These are phyloP conservation scores for Microtus agrestis DNA, from an alignment of 2,797 vertebrate species.

Conservation along the genomic window DNA sequence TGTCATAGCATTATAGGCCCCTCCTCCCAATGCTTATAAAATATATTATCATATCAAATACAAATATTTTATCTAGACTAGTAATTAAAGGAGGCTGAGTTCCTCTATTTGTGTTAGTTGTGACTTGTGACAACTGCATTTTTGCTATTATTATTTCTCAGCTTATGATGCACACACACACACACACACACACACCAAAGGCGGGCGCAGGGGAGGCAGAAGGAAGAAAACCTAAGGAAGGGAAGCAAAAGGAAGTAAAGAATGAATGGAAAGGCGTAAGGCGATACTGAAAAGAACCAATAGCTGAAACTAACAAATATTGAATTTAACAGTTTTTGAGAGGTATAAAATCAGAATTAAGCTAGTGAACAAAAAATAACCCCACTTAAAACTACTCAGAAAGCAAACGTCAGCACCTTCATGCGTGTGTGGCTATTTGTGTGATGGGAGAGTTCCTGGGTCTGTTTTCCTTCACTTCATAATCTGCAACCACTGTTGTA, in stretches of 20 bases:
- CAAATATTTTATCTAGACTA: background rate
- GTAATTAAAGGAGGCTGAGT: background rate
- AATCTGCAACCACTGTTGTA: background rate
- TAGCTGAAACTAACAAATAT: background rate
- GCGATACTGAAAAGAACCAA: background rate
- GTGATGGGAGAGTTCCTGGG: background rate
- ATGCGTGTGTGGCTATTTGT: background rate
- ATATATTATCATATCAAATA: background rate
- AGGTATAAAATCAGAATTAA: background rate
- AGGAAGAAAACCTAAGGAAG: background rate
- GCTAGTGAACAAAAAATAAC: background rate
- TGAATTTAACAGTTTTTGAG: background rate
- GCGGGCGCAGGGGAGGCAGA: background rate
- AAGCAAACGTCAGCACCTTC: background rate
- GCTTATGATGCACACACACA: background rate
- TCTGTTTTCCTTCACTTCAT: background rate
- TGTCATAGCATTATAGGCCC: background rate
- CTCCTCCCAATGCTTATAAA: background rate
- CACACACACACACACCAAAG: background rate
- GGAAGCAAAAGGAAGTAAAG: background rate
- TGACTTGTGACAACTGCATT: background rate
- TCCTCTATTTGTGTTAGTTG: background rate
- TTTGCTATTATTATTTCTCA: background rate
- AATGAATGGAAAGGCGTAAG: background rate
- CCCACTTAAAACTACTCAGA: background rate